Percentiles rank a stretch among this genome's conserved stretches.
phyloP scores from a whole-genome alignment of 2,888 invertebrate species.

The Sarcophaga rosellei region DNA sequence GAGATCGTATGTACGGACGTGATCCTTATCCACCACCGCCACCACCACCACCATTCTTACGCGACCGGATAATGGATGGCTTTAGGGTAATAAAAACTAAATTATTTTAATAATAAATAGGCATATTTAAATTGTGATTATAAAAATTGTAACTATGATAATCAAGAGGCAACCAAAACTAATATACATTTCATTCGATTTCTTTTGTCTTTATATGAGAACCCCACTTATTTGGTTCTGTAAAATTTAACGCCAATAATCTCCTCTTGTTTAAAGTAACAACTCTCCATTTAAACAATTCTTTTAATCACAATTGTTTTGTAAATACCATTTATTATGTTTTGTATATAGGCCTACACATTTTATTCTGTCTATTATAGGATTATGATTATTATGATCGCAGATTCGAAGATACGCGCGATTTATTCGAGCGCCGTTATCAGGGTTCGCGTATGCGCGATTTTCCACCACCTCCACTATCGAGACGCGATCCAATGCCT shows the following conservation, averaged over 20 bases:
- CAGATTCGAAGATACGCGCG: conserved; percentile 89
- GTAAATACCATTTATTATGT: neutral
- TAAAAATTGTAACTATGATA: neutral
- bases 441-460: conserved; percentile 82
- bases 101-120: conserved; percentile 70
- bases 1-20: conserved; percentile 92
- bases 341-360: neutral
- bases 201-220: too few relatives aligned
- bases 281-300: neutral
- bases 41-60: conserved; percentile 92
- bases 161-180: neutral
- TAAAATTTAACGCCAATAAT: neutral
- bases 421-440: conserved; percentile 91
- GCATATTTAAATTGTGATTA: conserved; percentile 71
- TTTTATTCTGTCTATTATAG: conserved; percentile 70
- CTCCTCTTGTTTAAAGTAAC: neutral
- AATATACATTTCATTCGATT: too few relatives aligned
- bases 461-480: conserved; percentile 87
- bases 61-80: conserved; percentile 95
- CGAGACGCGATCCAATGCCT: conserved; percentile 89
- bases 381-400: conserved; percentile 90
- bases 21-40: conserved; percentile 95
- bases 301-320: conserved; percentile 17
- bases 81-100: conserved; percentile 86
- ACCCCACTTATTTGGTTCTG: neutral